phyloP scores from a whole-genome alignment of 2,113 vertebrate species.

The Nicator chloris region DNA sequence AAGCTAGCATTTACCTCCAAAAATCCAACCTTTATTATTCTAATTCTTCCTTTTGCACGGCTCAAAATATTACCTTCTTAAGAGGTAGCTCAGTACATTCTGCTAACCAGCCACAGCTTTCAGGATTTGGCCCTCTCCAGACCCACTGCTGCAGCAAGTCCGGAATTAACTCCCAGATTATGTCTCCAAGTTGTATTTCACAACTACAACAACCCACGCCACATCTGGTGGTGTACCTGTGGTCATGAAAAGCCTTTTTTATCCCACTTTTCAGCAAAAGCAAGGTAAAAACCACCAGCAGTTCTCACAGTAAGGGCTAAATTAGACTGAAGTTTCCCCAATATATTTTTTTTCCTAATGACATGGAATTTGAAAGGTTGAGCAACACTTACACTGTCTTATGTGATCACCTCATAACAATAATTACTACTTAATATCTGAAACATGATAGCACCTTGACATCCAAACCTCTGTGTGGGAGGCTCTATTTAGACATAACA shows the following conservation, averaged over 20 bases:
- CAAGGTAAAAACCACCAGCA: not conserved
- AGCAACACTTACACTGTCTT: not conserved
- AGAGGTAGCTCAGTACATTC: not conserved
- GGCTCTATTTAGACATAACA: constrained; percentile 20
- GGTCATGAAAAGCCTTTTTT: not conserved
- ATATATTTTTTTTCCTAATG: not conserved
- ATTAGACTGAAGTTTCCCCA: not conserved
- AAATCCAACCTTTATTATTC: not conserved
- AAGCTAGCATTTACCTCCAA: not conserved
- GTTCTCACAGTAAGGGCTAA: not conserved
- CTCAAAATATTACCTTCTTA: not conserved
- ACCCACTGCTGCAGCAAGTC: not conserved
- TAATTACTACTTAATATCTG: constrained; percentile 8
- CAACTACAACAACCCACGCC: not conserved
- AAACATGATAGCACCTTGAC: not conserved
- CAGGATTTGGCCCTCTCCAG: not conserved
- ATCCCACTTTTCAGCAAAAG: not conserved
- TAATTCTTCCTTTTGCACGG: not conserved
- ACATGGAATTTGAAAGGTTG: not conserved
- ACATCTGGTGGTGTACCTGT: no score
- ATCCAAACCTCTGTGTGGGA: not conserved
- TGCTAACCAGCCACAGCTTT: not conserved
- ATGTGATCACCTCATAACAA: not conserved
- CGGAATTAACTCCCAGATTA: not conserved
- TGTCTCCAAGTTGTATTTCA: accelerated